Percentiles rank a stretch among this genome's conserved stretches.
Evolutionary conservation across 2,888 invertebrate genomes (phyloP).

Genomic region (Dicycla oo): DNA sequence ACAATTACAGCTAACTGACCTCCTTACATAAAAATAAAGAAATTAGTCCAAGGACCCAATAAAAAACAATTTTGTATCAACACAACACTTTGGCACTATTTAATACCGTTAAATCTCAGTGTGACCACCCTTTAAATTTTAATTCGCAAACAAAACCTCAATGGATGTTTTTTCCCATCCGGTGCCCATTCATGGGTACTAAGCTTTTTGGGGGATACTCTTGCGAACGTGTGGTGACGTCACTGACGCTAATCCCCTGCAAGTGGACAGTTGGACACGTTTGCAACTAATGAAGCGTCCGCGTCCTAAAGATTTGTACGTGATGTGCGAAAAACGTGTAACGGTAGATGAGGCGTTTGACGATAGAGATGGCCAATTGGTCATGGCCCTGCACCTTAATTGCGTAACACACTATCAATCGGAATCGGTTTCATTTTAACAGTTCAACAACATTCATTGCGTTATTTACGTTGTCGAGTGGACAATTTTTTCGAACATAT

Average conservation of each 20-base stretch:
- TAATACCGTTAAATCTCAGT: conserved; percentile 52
- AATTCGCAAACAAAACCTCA: conserved; percentile 72
- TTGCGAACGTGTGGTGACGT: conserved; percentile 67
- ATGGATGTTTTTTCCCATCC: conserved; percentile 72
- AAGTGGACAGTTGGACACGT: conserved; percentile 64
- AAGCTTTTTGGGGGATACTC: conserved; percentile 57
- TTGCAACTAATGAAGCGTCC: conserved; percentile 57
- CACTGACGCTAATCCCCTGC: conserved; percentile 69
- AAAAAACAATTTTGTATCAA: conserved; percentile 29
- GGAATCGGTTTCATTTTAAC: no score
- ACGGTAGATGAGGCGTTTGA: conserved; percentile 59
- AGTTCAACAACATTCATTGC: no score
- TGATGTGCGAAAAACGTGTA: conserved; percentile 64
- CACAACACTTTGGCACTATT: conserved; percentile 38
- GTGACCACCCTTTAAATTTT: conserved; percentile 71
- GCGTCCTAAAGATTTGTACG: conserved; percentile 60
- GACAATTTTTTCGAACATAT: no score
- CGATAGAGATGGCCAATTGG: neutral
- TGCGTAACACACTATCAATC: no score
- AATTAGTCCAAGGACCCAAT: conserved; percentile 37
- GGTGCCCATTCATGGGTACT: conserved; percentile 69
- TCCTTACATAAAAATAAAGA: conserved; percentile 31
- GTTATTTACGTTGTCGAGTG: no score
- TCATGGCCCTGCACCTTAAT: neutral
- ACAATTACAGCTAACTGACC: conserved; percentile 12